phyloP scores from a whole-genome alignment of 1,140 invertebrate species.

The Drosophila melanica region DNA sequence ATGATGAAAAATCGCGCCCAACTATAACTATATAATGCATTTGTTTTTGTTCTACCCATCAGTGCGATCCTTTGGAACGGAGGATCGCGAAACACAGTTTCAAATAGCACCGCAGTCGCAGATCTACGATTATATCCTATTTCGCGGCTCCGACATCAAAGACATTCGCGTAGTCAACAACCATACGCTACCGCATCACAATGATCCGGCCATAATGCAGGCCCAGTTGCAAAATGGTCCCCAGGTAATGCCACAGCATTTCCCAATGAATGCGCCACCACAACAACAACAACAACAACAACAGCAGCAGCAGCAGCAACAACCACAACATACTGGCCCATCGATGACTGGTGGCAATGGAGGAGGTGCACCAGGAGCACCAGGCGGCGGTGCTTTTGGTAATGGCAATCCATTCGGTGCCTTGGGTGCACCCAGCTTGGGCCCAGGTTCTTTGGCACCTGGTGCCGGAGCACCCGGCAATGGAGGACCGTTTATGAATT shows the following conservation, averaged over 20 bases:
- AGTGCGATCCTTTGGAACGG: slow-evolving; percentile 99
- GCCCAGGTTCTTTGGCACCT: slow-evolving; percentile 84
- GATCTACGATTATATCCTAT: slow-evolving; percentile 99
- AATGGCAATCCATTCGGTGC: slow-evolving; percentile 79
- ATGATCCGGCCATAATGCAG: slow-evolving; percentile 98
- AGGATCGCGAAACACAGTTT: slow-evolving; percentile 96
- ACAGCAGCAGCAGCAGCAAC: slow-evolving; percentile 49
- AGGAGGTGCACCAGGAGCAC: slow-evolving; percentile 48
- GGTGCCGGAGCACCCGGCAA: slow-evolving; percentile 86
- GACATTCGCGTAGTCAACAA: slow-evolving; percentile 97
- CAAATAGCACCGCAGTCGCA: slow-evolving; percentile 98
- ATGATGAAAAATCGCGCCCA: slow-evolving; percentile 32
- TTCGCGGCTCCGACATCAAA: slow-evolving; percentile 99
- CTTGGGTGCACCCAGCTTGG: slow-evolving; percentile 69
- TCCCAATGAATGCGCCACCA: slow-evolving; percentile 74
- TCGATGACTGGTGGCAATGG: slow-evolving; percentile 53
- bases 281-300: slow-evolving; percentile 65
- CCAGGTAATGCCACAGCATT: slow-evolving; percentile 79
- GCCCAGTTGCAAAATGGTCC: slow-evolving; percentile 88
- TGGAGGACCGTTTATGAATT: slow-evolving; percentile 84
- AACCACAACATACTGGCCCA: slow-evolving; percentile 47
- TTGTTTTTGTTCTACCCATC: neutral
- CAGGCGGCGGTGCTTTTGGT: slow-evolving; percentile 46
- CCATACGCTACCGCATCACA: slow-evolving; percentile 89
- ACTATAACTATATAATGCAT: neutral